These are phyloP conservation scores for Scyliorhinus canicula DNA, from an alignment of 2,797 vertebrate genomes.

Conservation along the genomic window DNA sequence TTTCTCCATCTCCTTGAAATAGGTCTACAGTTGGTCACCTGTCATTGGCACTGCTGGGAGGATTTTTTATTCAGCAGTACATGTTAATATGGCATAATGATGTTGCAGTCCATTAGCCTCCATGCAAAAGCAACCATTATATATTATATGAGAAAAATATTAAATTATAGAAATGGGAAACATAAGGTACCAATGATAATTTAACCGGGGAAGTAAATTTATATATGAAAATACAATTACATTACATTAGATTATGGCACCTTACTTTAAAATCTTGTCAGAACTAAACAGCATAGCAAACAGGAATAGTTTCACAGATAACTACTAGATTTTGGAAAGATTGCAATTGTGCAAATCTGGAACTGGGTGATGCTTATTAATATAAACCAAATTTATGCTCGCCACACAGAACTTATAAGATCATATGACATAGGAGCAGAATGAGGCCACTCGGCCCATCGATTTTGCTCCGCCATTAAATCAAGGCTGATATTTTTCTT, in stretches of 20 bases:
- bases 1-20: background rate
- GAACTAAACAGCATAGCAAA: background rate
- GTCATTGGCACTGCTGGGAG: background rate
- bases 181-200: slow-evolving; percentile 20
- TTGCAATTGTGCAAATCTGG: background rate
- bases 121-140: background rate
- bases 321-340: background rate
- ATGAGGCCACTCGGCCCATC: no score
- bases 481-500: no score
- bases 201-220: background rate
- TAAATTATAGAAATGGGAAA: background rate
- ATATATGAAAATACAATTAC: background rate
- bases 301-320: background rate
- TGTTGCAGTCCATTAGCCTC: slow-evolving; percentile 14
- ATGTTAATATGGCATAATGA: slow-evolving; percentile 4
- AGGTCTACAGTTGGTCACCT: background rate
- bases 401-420: background rate
- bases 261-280: background rate
- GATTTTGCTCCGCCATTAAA: no score
- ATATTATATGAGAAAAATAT: background rate
- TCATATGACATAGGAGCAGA: no score
- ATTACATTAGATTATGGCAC: background rate
- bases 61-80: slow-evolving; percentile 10
- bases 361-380: background rate
- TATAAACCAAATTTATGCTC: background rate